A percentile compares a stretch with the other conserved stretches of the same genome.
These are phyloP conservation scores for Calliphora vicina DNA, from an alignment of 1,140 invertebrate species.

Conservation along the genomic window DNA sequence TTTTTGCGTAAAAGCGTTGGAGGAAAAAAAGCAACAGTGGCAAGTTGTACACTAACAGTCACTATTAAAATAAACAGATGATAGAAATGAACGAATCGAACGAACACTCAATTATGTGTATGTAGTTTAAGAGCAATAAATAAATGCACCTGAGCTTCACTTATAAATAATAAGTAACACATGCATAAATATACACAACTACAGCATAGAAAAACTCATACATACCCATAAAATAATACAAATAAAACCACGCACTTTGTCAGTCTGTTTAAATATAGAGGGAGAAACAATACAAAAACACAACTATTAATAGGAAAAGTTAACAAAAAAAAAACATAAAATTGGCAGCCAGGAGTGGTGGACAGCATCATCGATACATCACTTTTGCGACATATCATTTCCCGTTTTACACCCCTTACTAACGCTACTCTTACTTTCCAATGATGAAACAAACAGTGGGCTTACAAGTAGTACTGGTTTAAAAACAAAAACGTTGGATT, in stretches of 20 bases:
- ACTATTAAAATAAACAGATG: conserved; percentile 21
- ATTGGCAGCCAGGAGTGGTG: background rate
- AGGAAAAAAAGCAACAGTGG: conserved; percentile 25
- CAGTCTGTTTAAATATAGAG: background rate
- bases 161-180: background rate
- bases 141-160: conserved; percentile 27
- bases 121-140: conserved; percentile 11
- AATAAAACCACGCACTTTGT: background rate
- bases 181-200: background rate
- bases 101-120: conserved; percentile 7
- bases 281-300: background rate
- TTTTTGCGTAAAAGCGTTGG: background rate
- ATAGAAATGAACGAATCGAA: background rate
- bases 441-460: too few species aligned
- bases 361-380: conserved; percentile 4
- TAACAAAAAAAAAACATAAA: background rate
- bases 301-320: background rate
- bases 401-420: background rate
- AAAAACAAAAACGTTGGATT: too few species aligned
- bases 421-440: too few species aligned
- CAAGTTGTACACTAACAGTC: background rate
- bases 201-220: background rate
- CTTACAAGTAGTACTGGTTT: too few species aligned
- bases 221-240: background rate
- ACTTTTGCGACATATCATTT: background rate